These are phyloP conservation scores for Rhagonycha lutea DNA, from an alignment of 2,888 invertebrate species.

Conservation along the genomic window DNA sequence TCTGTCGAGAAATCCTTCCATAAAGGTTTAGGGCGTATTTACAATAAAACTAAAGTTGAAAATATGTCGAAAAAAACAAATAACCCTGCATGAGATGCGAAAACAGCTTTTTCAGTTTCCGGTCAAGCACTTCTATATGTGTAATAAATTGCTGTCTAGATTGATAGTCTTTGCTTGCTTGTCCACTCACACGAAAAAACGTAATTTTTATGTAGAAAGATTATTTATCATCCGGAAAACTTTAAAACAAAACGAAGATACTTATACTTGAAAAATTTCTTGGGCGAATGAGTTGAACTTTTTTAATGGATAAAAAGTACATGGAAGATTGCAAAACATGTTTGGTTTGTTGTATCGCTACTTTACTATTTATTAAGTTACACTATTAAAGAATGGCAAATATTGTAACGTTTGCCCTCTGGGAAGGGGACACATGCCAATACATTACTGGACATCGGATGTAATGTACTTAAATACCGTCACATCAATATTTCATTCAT, in stretches of 20 bases:
- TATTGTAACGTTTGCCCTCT: conserved; percentile 38
- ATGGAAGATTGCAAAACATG: not conserved
- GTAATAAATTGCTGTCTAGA: conserved; percentile 27
- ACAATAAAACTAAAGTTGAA: conserved; percentile 6
- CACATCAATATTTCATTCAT: conserved; percentile 53
- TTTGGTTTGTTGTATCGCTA: conserved; percentile 16
- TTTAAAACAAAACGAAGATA: not conserved
- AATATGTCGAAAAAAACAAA: conserved; percentile 13
- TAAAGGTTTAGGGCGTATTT: not conserved
- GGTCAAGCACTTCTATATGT: conserved; percentile 28
- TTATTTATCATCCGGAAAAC: conserved; percentile 6
- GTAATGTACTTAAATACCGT: conserved; percentile 52
- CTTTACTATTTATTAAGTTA: conserved; percentile 24
- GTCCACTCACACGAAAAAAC: conserved; percentile 22
- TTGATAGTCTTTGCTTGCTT: conserved; percentile 28
- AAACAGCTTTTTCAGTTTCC: conserved; percentile 30
- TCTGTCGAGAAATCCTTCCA: not conserved
- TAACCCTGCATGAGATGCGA: conserved; percentile 19
- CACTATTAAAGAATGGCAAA: conserved; percentile 49
- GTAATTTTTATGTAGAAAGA: conserved; percentile 14
- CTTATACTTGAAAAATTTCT: not conserved
- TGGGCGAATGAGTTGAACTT: not conserved
- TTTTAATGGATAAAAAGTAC: not conserved
- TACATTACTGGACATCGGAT: conserved; percentile 43
- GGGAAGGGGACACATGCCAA: conserved; percentile 32